Evolutionary conservation across 2,888 invertebrate species (phyloP).

Genomic region (Cordylochernes scorpioides): DNA sequence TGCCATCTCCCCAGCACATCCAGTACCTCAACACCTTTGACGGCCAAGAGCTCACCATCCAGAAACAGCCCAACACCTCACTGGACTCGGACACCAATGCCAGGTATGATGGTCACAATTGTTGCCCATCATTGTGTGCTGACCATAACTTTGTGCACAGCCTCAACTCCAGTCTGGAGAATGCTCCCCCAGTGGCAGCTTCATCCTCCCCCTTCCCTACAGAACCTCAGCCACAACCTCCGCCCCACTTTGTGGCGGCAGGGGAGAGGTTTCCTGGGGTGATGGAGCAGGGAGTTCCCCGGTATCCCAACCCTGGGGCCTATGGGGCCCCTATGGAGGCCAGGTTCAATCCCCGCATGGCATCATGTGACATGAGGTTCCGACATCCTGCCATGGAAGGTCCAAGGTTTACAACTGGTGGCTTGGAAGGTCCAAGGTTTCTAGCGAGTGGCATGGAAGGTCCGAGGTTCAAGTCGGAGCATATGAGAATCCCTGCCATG

Average conservation of each 20-base stretch:
- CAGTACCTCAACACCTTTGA: conserved; percentile 83
- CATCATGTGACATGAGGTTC: too few species aligned
- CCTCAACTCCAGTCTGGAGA: conserved; percentile 1
- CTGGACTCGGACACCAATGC: too few species aligned
- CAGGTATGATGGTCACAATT: too few species aligned
- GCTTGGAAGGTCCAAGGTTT: not conserved
- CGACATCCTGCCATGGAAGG: not conserved
- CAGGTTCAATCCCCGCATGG: conserved; percentile 1
- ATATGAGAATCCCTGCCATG: conserved; percentile 1
- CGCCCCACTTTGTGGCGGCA: not conserved
- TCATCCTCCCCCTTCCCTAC: conserved; percentile 1
- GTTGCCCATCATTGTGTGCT: too few species aligned
- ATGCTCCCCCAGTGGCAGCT: conserved; percentile 3
- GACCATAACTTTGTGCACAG: too few species aligned
- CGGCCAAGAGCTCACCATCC: conserved; percentile 82
- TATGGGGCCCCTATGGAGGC: not conserved
- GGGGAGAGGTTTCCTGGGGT: not conserved
- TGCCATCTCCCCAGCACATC: conserved; percentile 84
- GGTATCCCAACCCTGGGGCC: not conserved
- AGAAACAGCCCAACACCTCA: conserved; percentile 78
- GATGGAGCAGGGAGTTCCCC: not conserved
- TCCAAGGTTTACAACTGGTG: not conserved
- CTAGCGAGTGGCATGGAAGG: conserved; percentile 1
- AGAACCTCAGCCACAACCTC: not conserved
- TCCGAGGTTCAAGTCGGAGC: conserved; percentile 1